A percentile compares a stretch with the other conserved stretches of the same genome.
Evolutionary conservation across 1,140 invertebrate species (phyloP).

Genomic region (Tetramorium parvispinum): DNA sequence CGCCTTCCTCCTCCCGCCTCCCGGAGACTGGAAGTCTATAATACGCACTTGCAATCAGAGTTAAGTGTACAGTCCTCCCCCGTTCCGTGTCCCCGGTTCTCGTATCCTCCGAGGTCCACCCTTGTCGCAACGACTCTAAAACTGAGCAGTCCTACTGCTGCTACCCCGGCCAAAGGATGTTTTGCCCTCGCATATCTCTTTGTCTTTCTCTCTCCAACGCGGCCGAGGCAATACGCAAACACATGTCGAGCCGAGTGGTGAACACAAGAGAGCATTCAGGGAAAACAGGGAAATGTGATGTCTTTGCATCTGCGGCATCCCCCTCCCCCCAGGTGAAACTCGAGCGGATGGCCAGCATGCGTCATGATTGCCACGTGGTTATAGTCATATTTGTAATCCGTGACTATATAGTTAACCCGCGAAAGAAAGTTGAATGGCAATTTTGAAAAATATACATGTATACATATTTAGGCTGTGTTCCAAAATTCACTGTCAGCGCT

Average conservation of each 20-base stretch:
- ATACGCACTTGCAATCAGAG: slow-evolving; percentile 67
- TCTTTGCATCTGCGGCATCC: background rate
- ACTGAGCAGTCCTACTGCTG: background rate
- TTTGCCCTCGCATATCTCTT: background rate
- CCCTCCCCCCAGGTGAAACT: background rate
- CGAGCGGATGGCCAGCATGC: background rate
- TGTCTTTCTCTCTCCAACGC: background rate
- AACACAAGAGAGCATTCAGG: background rate
- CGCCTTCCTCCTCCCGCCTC: background rate
- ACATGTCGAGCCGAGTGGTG: background rate
- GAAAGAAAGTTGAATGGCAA: background rate
- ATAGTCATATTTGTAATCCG: background rate
- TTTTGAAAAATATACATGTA: background rate
- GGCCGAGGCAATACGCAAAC: background rate
- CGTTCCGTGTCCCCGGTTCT: background rate
- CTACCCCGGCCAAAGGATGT: background rate
- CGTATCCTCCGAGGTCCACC: background rate
- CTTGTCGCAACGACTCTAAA: slow-evolving; percentile 14
- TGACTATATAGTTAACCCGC: background rate
- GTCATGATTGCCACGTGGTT: background rate
- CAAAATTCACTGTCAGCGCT: too few species aligned
- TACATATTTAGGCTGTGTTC: too few species aligned
- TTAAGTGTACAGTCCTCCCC: slow-evolving; percentile 53
- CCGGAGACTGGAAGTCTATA: slow-evolving; percentile 23
- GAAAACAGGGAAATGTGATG: background rate